Evolutionary conservation across 1,140 invertebrate genomes (phyloP), one percentile per base, ranked within the genome.

Genomic region (Nylanderia fulva): DNA sequence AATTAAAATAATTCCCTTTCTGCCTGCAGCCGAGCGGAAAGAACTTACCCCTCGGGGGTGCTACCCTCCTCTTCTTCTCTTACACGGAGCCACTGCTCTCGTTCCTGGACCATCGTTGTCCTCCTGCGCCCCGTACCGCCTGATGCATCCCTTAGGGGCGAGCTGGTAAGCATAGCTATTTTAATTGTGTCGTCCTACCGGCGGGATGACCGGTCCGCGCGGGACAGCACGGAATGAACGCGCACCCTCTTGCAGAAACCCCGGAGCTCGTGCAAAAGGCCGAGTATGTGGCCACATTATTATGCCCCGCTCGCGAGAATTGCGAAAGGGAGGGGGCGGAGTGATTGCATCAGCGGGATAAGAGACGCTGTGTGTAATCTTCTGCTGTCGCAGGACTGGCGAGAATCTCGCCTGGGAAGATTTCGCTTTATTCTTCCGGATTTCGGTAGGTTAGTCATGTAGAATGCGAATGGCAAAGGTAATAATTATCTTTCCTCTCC

Each of bases 1-100:
- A 95, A 95, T 95, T 95, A 95, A 95, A 95, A 95, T 95, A 95
- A 95, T 95, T 95, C 94, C 94, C 94, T 95, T 95, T 95, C 94
- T 94, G 94, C 85, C 88, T 91, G 92, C 93, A 94, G 92, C 92
- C 93, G 88, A 93, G 93, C 93, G 93, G 92, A 94, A 94, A 94
- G 93, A 94, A 93, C 91, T 94, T 94, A 93, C 91, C 86, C 85
- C 90, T 84, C 74, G 75, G 90, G 42, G 88, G 77, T 90, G 72
- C 87, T 85, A 76, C 79, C 86, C 88, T 89, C 79, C 77, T 86
- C 79, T n/a, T n/a, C 85, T 85, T 84, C 75, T 63, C 61, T 64
- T 71, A 56, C 71, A n/a, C n/a, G n/a, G n/a, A 64, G 48, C 69
- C 74, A 56, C 79, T 54, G 64, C 63, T 69, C 61, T 83, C 86